Base-by-base conservation (phyloP, 2,797 vertebrate species). In the Peromyscus eremicus region DNA sequence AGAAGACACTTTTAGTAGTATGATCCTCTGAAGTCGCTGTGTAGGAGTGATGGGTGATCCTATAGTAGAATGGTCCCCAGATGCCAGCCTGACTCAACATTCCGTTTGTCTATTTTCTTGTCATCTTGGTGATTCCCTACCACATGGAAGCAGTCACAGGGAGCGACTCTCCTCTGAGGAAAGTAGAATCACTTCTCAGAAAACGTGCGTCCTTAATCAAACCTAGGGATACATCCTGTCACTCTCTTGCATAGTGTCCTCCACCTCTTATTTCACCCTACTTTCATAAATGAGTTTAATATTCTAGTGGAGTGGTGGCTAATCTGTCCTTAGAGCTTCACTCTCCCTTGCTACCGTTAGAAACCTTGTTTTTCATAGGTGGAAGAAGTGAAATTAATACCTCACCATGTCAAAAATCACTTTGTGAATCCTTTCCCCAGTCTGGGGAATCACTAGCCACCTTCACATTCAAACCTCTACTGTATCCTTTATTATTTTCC, bases 291-390 rank as follows among this genome's bases (percentile, higher is more conserved):
- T 49, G 57, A 29, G 55, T 76, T 89, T 29, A 8, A 11, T 75
- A 87, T 86, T 81, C 91, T 89, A 25, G 46, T 84, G 60, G 10
- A 49, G 89, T 64, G 6, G 27, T 32, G 75, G 2, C 64, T 88
- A 88, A 16, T 21, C 62, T 90, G 66, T 40, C 94, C 60, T 75
- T 80, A 57, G 52, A 90, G 25, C 34, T 91, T 91, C 85, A n/a
- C 16, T 68, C n/a, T n/a, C 19, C 27, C 23, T 66, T 27, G 10
- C 13, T 92, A 17, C 95, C 64, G 2, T 90, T 64, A 79, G 52
- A 95, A 92, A 76, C 6, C 32, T 94, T 93, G 5, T 34, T 82
- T 92, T 68, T 40, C 32, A 77, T 87, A 46, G 66, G 60, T 85
- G 81, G 60, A 49, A 55, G 6, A 60, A 73, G 23, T 83, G 68